Evolutionary conservation across 1,140 invertebrate species (phyloP).

Genomic region (Drosophila dunni): DNA sequence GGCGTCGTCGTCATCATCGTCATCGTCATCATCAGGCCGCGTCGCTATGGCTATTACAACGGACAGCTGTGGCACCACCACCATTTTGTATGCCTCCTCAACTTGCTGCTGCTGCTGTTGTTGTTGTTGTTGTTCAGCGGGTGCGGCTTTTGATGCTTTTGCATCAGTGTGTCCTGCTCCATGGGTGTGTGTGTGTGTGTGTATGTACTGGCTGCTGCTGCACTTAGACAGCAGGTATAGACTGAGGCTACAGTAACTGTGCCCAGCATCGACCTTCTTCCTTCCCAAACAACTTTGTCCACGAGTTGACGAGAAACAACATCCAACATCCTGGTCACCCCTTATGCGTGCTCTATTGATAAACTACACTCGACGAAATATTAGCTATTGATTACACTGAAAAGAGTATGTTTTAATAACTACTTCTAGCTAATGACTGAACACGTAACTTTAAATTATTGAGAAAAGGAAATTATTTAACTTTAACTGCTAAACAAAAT

Average conservation of each 20-base stretch:
- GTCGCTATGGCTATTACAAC: conserved; percentile 53
- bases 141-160: conserved; percentile 57
- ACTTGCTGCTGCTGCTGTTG: conserved; percentile 3
- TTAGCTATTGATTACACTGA: neutral
- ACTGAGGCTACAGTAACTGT: conserved; percentile 25
- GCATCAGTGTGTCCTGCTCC: conserved; percentile 45
- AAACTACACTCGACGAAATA: conserved; percentile 41
- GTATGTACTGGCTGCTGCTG: conserved; percentile 28
- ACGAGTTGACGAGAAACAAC: conserved; percentile 50
- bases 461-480: no score
- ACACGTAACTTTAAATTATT: no score
- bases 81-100: conserved; percentile 1
- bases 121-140: conserved; percentile 36
- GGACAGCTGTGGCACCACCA: conserved; percentile 46
- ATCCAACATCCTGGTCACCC: conserved; percentile 31
- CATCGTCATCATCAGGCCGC: conserved; percentile 44
- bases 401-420: no score
- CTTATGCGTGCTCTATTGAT: conserved; percentile 52
- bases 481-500: no score
- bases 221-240: conserved; percentile 55
- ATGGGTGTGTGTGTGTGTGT: conserved; percentile 17
- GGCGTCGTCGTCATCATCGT: conserved; percentile 13
- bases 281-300: conserved; percentile 51
- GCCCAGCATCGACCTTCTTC: conserved; percentile 23
- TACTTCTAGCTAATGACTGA: no score